Evolutionary conservation across 2,888 invertebrate species (phyloP), one percentile per base, ranked within the genome.

Genomic region (Zaprionus bogoriensis): DNA sequence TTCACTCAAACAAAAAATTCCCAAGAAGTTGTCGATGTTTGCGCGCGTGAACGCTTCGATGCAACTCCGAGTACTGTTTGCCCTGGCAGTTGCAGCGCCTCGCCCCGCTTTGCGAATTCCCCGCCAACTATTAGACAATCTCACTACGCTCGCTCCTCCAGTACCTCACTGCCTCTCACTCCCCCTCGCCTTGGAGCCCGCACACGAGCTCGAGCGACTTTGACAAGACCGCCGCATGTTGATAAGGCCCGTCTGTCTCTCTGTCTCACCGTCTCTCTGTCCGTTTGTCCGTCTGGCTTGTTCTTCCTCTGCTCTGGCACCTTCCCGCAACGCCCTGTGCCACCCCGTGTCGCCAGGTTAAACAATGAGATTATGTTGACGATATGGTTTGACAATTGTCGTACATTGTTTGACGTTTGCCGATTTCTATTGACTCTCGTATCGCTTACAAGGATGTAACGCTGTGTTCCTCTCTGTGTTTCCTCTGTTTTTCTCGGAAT

Each of bases 331-430:
- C 23, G 36, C 38, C 10, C 6, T 6, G 9, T n/a, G 22, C 19
- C 14, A 0, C 6, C 7, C 1, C 36, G 10, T 20, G 19, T 53
- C 52, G 22, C 30, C 74, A 71, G 75, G 64, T 80, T 86, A 86
- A 80, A 80, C 80, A 80, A 83, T 86, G 71, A 82, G 80, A 80
- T 80, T 80, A 80, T 80, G 82, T 87, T 73, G 80, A 72, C 82
- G 88, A 86, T 87, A 77, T 76, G 81, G 74, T 81, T 77, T 80
- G 81, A 83, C 83, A 88, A 88, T 87, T 87, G 79, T 84, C 81
- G 82, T 62, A 84, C 84, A 87, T 86, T 87, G 87, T 84, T 87
- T 87, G 84, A 87, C 81, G 75, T 87, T 79, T 86, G 84, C 78
- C 81, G 87, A 85, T 83, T 84, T 66, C 82, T 79, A 70, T 87